Conservation (phyloP, 2,113 vertebrate genomes). For the Chascanopsetta lugubris region DNA sequence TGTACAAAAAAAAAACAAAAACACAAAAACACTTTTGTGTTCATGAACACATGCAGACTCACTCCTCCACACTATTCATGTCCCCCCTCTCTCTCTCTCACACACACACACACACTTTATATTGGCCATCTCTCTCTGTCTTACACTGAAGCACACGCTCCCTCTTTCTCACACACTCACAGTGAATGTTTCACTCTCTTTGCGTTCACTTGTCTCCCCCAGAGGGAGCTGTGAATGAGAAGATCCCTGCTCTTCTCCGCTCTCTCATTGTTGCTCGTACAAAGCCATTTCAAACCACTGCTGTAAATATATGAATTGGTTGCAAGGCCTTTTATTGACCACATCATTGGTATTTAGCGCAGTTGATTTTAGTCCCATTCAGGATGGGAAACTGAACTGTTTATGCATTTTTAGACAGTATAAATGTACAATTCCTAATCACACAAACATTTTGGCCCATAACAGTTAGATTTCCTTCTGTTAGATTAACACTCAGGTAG, state of each 20-base stretch:
- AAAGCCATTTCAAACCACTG: conserved; percentile 49
- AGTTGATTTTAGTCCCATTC: conserved; percentile 13
- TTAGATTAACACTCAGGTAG: background rate
- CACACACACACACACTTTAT: conserved; percentile 3
- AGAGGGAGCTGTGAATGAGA: conserved; percentile 56
- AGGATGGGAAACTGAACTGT: background rate
- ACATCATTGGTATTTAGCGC: conserved; percentile 12
- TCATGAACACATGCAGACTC: background rate
- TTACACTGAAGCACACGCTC: no score
- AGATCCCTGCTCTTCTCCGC: conserved; percentile 62
- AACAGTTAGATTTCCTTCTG: background rate
- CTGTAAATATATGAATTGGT: conserved; percentile 63
- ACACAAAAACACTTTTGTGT: no score
- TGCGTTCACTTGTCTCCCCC: conserved; percentile 25
- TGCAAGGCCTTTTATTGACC: conserved; percentile 62
- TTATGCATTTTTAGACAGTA: no score
- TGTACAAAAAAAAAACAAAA: no score
- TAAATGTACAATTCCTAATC: no score
- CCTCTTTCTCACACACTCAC: conserved; percentile 1
- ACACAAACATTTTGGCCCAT: background rate
- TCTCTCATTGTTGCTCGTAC: conserved; percentile 62
- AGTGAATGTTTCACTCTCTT: conserved; percentile 34
- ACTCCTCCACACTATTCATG: conserved; percentile 23
- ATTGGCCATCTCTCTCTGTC: conserved; percentile 20
- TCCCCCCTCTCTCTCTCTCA: conserved; percentile 1